phyloP scores from a whole-genome alignment of 2,888 invertebrate genomes.

The Eristalis arbustorum region DNA sequence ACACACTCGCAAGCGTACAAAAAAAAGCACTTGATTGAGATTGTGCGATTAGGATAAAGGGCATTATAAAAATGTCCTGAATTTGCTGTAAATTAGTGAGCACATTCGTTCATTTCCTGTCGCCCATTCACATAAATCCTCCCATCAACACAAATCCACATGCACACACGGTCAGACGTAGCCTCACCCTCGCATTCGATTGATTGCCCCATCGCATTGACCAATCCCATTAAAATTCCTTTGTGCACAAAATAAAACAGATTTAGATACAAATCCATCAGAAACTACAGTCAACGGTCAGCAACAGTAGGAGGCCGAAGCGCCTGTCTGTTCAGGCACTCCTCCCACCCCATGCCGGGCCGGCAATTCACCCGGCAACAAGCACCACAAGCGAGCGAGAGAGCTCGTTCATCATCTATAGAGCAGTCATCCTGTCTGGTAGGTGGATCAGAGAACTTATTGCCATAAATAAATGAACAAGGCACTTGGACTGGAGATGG shows the following conservation, averaged over 20 bases:
- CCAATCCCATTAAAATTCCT: conserved; percentile 70
- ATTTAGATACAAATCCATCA: conserved; percentile 70
- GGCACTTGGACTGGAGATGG: conserved; percentile 26
- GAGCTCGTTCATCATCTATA: conserved; percentile 57
- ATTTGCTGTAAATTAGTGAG: conserved; percentile 57
- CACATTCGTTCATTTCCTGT: conserved; percentile 35
- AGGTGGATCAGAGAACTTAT: conserved; percentile 67
- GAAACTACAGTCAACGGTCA: conserved; percentile 61
- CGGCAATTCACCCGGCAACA: not conserved
- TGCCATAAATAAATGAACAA: conserved; percentile 66
- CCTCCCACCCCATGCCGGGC: not conserved
- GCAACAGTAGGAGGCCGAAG: not conserved
- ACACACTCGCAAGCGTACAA: not conserved
- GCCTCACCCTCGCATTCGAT: conserved; percentile 21
- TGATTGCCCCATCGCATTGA: conserved; percentile 57
- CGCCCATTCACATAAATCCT: not conserved
- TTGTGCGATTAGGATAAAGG: not conserved
- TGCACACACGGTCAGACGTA: not conserved
- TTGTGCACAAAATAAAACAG: conserved; percentile 66
- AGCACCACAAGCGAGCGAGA: not conserved
- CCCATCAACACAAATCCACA: not conserved
- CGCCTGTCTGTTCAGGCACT: not conserved
- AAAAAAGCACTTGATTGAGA: not conserved
- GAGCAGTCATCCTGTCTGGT: conserved; percentile 50
- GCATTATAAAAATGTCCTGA: conserved; percentile 18